Conservation (phyloP, 2,888 invertebrate genomes). For the Mythimna pallens region DNA sequence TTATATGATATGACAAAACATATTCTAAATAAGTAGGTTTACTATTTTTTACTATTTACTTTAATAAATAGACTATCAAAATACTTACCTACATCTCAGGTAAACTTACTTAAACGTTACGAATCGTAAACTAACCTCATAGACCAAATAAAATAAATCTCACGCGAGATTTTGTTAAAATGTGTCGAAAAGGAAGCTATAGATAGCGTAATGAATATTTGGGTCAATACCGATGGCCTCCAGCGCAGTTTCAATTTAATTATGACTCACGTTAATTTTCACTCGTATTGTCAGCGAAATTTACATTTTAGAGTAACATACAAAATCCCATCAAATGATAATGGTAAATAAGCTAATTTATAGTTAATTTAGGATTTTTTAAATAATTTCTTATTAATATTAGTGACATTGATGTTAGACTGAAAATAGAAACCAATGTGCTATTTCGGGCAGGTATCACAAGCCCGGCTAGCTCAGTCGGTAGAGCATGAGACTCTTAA, state of each 20-base stretch:
- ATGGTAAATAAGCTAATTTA: not conserved
- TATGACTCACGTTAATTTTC: conserved; percentile 62
- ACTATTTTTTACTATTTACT: too few relatives aligned
- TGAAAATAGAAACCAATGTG: not conserved
- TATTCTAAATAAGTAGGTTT: too few relatives aligned
- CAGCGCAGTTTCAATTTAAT: conserved; percentile 69
- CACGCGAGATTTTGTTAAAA: conserved; percentile 45
- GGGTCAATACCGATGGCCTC: conserved; percentile 82
- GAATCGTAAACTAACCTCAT: conserved; percentile 1
- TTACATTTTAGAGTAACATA: conserved; percentile 18
- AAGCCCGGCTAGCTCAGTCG: conserved; percentile 91
- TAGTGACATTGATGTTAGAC: not conserved
- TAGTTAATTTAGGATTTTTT: not conserved
- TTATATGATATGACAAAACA: too few relatives aligned
- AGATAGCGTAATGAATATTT: conserved; percentile 73
- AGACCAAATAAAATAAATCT: conserved; percentile 17
- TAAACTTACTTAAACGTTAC: not conserved
- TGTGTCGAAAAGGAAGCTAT: conserved; percentile 68
- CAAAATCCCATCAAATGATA: conserved; percentile 4
- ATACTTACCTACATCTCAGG: too few relatives aligned
- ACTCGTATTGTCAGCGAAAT: conserved; percentile 54
- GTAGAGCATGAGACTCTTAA: conserved; percentile 92
- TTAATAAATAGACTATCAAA: too few relatives aligned
- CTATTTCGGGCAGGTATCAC: accelerated
- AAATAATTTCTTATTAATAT: not conserved